Evolutionary conservation across 2,113 vertebrate species (phyloP), one percentile per base, ranked within the genome.

Genomic region (Hypomesus transpacificus): DNA sequence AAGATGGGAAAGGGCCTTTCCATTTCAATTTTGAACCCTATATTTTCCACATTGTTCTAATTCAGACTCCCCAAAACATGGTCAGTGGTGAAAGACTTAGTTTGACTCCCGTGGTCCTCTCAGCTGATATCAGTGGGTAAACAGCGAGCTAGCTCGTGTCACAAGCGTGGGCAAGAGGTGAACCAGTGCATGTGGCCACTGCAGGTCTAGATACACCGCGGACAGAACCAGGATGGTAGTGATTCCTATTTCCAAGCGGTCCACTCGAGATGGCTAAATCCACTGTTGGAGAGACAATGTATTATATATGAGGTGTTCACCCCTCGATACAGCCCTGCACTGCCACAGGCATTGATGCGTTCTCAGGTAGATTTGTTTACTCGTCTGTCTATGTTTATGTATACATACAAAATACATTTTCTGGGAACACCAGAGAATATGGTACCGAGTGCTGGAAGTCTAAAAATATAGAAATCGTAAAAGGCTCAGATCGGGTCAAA

Each of bases 11-110:
- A 21, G 11, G 7, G 46, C 71, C 76, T 73, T 2, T 82, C 64
- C 60, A 76, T 81, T 82, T 74, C 57, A 57, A 80, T 74, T 13
- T 16, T 16, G 56, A 66, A 56, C 69, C 17, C 3, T 18, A 3
- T 63, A 53, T 71, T 75, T 84, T 71, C 63, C 28, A 70, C 66
- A 59, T 20, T 52, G 4, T 34, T 77, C 58, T 24, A 60, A 75
- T 80, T 66, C 50, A 68, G 71, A 58, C 78, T 21, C 68, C 24
- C 34, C 56, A 75, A 69, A 68, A 66, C 70, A 69, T 28, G 34
- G 14, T 14, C 39, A n/a, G 65, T 18, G 3, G 50, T 57, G 28
- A 66, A 76, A 53, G 31, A 65, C n/a, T 34, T 17, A 67, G 26
- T 34, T 34, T 34, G 7, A 4, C 31, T 7, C 4, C 31, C 31